Evolutionary conservation across 2,888 invertebrate genomes (phyloP).

Genomic region (Melanophora roralis): DNA sequence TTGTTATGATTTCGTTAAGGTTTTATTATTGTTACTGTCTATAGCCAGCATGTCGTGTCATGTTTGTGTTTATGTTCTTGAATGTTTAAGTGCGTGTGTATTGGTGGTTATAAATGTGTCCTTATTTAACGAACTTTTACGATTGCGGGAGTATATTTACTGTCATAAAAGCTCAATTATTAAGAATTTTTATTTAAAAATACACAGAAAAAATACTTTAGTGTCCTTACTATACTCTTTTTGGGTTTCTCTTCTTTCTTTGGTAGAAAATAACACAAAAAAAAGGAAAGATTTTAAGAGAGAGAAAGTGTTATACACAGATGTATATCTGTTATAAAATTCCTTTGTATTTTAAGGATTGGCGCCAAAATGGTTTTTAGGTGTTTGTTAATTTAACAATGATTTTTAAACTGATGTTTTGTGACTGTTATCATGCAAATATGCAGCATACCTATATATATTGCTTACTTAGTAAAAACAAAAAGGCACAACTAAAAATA

Average conservation of each 20-base stretch:
- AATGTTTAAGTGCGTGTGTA: conserved; percentile 11
- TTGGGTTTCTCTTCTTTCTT: not conserved
- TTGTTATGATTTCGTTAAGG: conserved; percentile 60
- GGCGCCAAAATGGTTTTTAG: conserved; percentile 72
- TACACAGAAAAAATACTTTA: not conserved
- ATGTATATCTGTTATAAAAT: conserved; percentile 29
- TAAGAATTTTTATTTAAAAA: conserved; percentile 17
- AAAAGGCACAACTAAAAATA: no score
- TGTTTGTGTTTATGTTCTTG: conserved; percentile 23
- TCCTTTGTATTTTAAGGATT: conserved; percentile 58
- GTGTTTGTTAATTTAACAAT: conserved; percentile 47
- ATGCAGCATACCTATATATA: no score
- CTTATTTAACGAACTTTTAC: conserved; percentile 55
- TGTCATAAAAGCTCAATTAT: conserved; percentile 44
- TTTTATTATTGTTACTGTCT: conserved; percentile 56
- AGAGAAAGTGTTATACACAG: conserved; percentile 40
- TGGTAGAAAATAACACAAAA: no score
- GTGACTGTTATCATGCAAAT: no score
- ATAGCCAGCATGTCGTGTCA: conserved; percentile 42
- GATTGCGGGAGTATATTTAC: conserved; percentile 60
- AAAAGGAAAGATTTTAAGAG: conserved; percentile 18
- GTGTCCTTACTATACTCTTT: not conserved
- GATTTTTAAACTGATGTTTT: conserved; percentile 66
- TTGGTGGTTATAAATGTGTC: conserved; percentile 44
- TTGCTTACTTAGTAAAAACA: no score